These are phyloP conservation scores for Hyles vespertilio DNA, from an alignment of 1,140 invertebrate species.

Conservation along the genomic window DNA sequence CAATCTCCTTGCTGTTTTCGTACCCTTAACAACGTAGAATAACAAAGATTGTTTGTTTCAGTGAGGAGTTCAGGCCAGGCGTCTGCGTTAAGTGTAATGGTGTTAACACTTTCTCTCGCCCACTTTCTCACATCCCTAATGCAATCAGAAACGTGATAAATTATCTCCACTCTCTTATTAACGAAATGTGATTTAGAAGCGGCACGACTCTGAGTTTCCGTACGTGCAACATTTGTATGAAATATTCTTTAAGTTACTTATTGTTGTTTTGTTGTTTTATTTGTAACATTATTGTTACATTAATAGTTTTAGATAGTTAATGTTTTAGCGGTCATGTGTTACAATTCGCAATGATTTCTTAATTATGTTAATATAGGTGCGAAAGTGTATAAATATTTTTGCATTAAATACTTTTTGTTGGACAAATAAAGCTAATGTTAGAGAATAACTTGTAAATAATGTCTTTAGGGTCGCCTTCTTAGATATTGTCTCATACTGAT, in stretches of 20 bases:
- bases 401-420: slow-evolving; percentile 12
- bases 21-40: slow-evolving; percentile 1
- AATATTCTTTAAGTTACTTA: neutral
- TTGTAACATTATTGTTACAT: too few relatives aligned
- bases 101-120: slow-evolving; percentile 61
- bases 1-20: too few relatives aligned
- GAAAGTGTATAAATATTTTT: slow-evolving; percentile 25
- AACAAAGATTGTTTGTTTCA: slow-evolving; percentile 49
- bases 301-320: too few relatives aligned
- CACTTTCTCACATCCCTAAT: slow-evolving; percentile 48
- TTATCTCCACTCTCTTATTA: slow-evolving; percentile 47
- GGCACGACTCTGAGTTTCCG: slow-evolving; percentile 20
- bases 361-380: slow-evolving; percentile 5
- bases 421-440: slow-evolving; percentile 11
- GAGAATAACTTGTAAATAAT: slow-evolving; percentile 54
- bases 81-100: slow-evolving; percentile 52
- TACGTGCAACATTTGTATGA: slow-evolving; percentile 10
- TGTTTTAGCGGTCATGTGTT: neutral
- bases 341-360: neutral
- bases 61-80: slow-evolving; percentile 54
- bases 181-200: slow-evolving; percentile 37
- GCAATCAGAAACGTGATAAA: slow-evolving; percentile 67
- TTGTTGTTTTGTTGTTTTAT: too few relatives aligned
- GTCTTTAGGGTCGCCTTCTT: slow-evolving; percentile 63
- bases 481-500: slow-evolving; percentile 47